A percentile compares a stretch with the other conserved stretches of the same genome.
Evolutionary conservation across 2,797 vertebrate genomes (phyloP).

Genomic region (Chiloscyllium punctatum): DNA sequence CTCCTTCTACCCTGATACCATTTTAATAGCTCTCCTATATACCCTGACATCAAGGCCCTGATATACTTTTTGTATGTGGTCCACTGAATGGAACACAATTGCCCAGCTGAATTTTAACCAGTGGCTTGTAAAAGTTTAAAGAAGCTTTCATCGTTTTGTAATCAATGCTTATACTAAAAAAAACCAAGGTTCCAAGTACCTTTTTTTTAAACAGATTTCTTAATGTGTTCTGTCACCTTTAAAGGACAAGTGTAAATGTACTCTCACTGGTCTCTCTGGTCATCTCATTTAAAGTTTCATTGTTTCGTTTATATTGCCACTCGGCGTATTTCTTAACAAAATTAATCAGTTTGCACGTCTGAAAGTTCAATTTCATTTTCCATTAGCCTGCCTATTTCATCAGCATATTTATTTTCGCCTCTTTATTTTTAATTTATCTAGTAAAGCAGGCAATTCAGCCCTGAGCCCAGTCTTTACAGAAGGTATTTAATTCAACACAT

Average conservation of each 20-base stretch:
- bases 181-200: background rate
- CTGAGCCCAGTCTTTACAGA: background rate
- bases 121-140: background rate
- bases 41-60: background rate
- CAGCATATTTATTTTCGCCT: background rate
- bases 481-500: background rate
- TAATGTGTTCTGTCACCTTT: background rate
- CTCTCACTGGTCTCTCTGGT: background rate
- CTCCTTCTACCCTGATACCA: background rate
- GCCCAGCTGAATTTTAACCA: background rate
- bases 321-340: background rate
- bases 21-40: background rate
- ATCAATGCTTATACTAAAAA: background rate
- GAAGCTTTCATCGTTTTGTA: background rate
- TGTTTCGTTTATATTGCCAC: background rate
- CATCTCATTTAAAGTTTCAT: background rate
- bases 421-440: background rate
- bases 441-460: background rate
- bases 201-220: background rate
- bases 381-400: background rate
- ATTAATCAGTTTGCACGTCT: background rate
- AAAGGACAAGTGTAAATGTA: background rate
- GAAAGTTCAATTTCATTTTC: background rate
- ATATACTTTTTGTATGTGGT: background rate
- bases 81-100: background rate